Base-by-base conservation (phyloP, 2,113 vertebrate species). In the Channa argus region DNA sequence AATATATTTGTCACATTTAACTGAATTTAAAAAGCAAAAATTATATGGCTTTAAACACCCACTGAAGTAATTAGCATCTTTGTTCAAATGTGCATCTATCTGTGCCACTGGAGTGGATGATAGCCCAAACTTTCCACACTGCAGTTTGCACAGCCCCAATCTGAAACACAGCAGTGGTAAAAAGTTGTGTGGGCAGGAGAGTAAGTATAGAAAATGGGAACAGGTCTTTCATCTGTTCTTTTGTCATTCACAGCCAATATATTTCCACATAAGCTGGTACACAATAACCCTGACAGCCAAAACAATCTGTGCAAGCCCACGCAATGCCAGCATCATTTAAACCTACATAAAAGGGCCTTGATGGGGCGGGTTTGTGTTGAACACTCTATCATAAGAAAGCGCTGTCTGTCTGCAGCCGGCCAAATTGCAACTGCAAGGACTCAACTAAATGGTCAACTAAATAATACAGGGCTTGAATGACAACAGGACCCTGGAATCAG, bases 271-370 rank as follows among this genome's bases (percentile, higher is more conserved):
- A 84, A 84, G 58, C 73, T 66, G 63, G 61, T 63, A 85, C 71
- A 91, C 84, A 87, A 86, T 74, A 83, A 74, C 37, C 55, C 68
- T 74, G 86, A 75, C 77, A 85, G 82, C 55, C 82, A 79, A 85
- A 89, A 86, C 90, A 90, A 85, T 89, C 80, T 80, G 77, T 55
- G 60, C 56, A 44, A 52, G 74, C 80, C 71, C 71, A 84, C 74
- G 14, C 83, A 67, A 66, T 1, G 51, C 62, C 13, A 47, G 39
- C 45, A 33, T 77, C 44, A 85, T 80, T 90, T 80, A 82, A 83
- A 79, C 46, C 41, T 47, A 76, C 67, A 82, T 67, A 76, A 83
- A 85, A 62, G 68, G n/a, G 43, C 0, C 12, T 8, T 63, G 49
- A 74, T 67, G 50, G 64, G 62, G 47, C 37, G 61, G 50, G 56